These are phyloP conservation scores for Caiman crocodilus DNA, from an alignment of 2,797 vertebrate species.

Conservation along the genomic window DNA sequence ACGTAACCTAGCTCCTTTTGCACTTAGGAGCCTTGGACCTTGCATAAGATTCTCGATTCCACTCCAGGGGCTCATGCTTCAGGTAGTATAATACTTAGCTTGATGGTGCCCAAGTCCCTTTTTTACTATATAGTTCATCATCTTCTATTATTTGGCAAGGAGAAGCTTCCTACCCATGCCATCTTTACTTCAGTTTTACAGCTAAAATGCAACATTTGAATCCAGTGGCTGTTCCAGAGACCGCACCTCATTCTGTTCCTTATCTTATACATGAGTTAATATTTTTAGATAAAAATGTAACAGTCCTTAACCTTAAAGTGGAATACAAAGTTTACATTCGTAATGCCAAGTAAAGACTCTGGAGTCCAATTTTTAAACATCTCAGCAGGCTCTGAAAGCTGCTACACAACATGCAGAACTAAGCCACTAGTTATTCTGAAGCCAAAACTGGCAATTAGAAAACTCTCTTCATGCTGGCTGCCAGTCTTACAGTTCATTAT, in stretches of 20 bases:
- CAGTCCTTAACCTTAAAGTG: too few species aligned
- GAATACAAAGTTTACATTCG: constrained; percentile 18
- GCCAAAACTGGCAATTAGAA: constrained; percentile 71
- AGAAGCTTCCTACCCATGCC: background rate
- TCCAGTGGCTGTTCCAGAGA: background rate
- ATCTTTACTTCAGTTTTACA: background rate
- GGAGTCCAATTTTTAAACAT: background rate
- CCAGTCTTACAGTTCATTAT: constrained; percentile 73
- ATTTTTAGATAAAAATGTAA: too few species aligned
- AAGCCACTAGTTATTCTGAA: constrained; percentile 64
- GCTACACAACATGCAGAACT: constrained; percentile 54
- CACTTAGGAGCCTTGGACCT: too few species aligned
- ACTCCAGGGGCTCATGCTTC: too few species aligned
- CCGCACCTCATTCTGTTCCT: background rate
- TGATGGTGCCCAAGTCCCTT: too few species aligned
- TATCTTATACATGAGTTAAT: too few species aligned
- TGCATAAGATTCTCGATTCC: too few species aligned
- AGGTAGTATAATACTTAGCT: too few species aligned
- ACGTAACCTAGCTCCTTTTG: too few species aligned
- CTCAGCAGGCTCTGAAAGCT: constrained; percentile 57
- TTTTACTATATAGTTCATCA: background rate
- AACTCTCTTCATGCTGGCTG: constrained; percentile 69
- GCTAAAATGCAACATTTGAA: background rate
- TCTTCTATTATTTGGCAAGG: background rate
- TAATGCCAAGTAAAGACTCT: constrained; percentile 9